A percentile compares a stretch with the other conserved stretches of the same genome.
Evolutionary conservation across 1,140 invertebrate species (phyloP).

Genomic region (Aculops lycopersici): DNA sequence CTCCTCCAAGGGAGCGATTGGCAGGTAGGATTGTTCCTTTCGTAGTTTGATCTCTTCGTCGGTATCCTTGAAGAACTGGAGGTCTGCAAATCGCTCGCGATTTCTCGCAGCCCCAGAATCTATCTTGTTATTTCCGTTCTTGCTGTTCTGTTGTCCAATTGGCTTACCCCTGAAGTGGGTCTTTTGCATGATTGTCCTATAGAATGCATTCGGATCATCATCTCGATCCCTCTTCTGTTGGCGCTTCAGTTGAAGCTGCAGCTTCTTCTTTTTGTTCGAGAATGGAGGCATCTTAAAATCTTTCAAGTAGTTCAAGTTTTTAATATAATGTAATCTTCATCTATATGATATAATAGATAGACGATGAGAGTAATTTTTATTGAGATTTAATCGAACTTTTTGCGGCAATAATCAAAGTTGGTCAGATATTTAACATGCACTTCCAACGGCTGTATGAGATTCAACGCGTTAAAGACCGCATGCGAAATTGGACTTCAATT

Average conservation of each 20-base stretch:
- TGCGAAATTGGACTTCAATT: too few relatives aligned
- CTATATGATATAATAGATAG: too few relatives aligned
- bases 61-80: constrained; percentile 17
- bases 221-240: neutral
- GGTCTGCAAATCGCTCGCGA: neutral
- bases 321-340: too few relatives aligned
- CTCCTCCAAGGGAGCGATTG: constrained; percentile 11
- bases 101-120: too few relatives aligned
- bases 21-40: constrained; percentile 13
- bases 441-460: too few relatives aligned
- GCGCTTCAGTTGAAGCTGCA: neutral
- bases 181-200: neutral
- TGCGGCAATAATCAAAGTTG: too few relatives aligned
- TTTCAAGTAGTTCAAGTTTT: too few relatives aligned
- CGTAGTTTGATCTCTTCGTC: constrained; percentile 16
- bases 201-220: neutral
- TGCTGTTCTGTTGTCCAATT: neutral
- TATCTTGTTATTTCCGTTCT: neutral
- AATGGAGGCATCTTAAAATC: neutral
- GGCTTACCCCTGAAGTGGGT: neutral
- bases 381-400: too few relatives aligned
- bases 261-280: neutral
- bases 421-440: too few relatives aligned
- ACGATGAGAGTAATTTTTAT: too few relatives aligned
- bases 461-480: too few relatives aligned